Conservation (phyloP, 2,888 invertebrate species). For the Apotomis capreana region DNA sequence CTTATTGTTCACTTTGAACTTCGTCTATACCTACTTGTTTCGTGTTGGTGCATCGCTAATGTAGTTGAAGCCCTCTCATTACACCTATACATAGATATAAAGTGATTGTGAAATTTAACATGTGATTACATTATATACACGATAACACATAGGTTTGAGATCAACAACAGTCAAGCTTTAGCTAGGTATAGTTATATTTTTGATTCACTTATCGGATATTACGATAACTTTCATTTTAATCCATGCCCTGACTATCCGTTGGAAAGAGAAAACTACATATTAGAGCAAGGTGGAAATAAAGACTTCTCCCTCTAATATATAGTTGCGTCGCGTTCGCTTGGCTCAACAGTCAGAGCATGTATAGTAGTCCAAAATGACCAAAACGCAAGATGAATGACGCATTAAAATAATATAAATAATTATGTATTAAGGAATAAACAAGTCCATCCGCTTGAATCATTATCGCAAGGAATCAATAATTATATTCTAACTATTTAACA, state of each 20-base stretch:
- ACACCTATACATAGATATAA: conserved; percentile 65
- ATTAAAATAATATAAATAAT: conserved; percentile 44
- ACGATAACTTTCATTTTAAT: conserved; percentile 42
- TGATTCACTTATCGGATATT: conserved; percentile 52
- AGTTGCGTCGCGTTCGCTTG: conserved; percentile 7
- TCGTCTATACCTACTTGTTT: conserved; percentile 75
- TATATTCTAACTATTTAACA: conserved; percentile 53
- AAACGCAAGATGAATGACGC: conserved; percentile 38
- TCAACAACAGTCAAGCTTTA: conserved; percentile 81
- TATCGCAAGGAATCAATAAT: conserved; percentile 43
- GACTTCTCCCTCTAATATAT: conserved; percentile 5
- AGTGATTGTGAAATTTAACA: conserved; percentile 79
- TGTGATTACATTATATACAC: conserved; percentile 82
- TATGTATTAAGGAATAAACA: conserved; percentile 45
- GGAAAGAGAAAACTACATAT: conserved; percentile 13
- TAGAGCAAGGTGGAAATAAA: conserved; percentile 16
- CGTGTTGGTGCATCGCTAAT: conserved; percentile 79
- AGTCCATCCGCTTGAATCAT: conserved; percentile 50
- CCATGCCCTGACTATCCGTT: conserved; percentile 6
- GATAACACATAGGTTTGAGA: conserved; percentile 77
- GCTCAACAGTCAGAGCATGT: conserved; percentile 12
- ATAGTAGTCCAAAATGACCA: conserved; percentile 30
- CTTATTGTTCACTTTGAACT: conserved; percentile 73
- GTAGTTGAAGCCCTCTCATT: conserved; percentile 71
- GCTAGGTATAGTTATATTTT: conserved; percentile 63